Percentiles rank a stretch among this genome's conserved stretches.
phyloP scores from a whole-genome alignment of 2,797 vertebrate species.

The Sparus aurata region DNA sequence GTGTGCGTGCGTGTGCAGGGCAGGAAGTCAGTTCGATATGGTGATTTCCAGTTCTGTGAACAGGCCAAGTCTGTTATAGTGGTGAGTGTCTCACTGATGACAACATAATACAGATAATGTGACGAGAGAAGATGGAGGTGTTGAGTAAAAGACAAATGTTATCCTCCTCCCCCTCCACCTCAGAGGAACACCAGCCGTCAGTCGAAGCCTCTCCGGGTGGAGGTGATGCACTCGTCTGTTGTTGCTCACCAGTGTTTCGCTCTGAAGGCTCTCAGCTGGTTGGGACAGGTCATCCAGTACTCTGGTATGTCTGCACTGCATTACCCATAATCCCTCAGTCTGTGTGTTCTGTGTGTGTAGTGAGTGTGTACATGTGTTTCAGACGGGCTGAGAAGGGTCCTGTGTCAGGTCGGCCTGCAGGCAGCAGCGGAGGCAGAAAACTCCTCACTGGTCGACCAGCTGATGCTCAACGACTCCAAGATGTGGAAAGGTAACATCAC shows the following conservation, averaged over 20 bases:
- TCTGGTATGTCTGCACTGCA: constrained; percentile 87
- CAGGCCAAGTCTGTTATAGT: constrained; percentile 97
- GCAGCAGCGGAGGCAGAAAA: constrained; percentile 90
- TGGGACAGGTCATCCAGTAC: constrained; percentile 93
- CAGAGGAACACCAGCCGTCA: constrained; percentile 98
- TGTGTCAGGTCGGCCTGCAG: constrained; percentile 96
- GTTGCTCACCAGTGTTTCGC: constrained; percentile 98
- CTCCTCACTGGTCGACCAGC: constrained; percentile 92
- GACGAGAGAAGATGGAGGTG: too few relatives aligned
- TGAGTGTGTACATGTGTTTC: constrained; percentile 28
- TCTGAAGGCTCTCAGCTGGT: constrained; percentile 93
- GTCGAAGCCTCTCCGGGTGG: constrained; percentile 95
- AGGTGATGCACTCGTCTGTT: constrained; percentile 97
- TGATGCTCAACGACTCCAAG: constrained; percentile 97
- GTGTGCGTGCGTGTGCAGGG: constrained; percentile 83
- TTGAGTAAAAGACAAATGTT: too few relatives aligned
- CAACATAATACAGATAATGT: too few relatives aligned
- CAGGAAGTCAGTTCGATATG: constrained; percentile 94
- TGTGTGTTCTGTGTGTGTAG: neutral
- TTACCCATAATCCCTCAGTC: constrained; percentile 11
- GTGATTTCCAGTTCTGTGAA: constrained; percentile 95
- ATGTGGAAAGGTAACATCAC: constrained; percentile 93
- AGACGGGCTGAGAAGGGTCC: constrained; percentile 94
- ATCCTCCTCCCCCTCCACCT: too few relatives aligned
- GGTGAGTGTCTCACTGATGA: constrained; percentile 80